Evolutionary conservation across 53 echinoderm and acorn worm genomes (phyloP), one percentile per base, ranked within the genome.

Genomic region (Echinarachnius parma): DNA sequence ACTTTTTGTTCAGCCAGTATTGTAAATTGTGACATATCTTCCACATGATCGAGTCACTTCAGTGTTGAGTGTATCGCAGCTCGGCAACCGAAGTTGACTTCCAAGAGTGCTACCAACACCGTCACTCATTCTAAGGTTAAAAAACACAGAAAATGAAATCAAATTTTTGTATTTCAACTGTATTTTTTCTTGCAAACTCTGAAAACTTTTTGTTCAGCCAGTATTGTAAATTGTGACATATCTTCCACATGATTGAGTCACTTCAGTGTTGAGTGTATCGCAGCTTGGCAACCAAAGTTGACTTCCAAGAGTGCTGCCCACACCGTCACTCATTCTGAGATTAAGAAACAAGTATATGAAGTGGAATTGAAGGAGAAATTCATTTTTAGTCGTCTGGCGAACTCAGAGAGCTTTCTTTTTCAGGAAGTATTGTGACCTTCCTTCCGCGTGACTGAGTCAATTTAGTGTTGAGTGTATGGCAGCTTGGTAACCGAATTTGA

Each of bases 1-100:
- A n/a, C n/a, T n/a, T n/a, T n/a, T n/a, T n/a, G n/a, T n/a, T 94
- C 94, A 36, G 94, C 94, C 22, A 94, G 77, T 19, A 94, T 66
- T 13, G n/a, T n/a, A n/a, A n/a, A n/a, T n/a, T n/a, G 84, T 81
- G 18, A 86, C 62, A 46, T 59, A 66, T 44, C 66, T 77, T 39
- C 65, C 48, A 13, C 27, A 48, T 14, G 64, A 26, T 53, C 15
- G 21, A 22, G 53, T 11, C 14, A 4, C 26, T 25, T 56, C 74
- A 9, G 37, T 36, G 16, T 56, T 72, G 57, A 72, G 34, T 16
- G 55, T 42, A 24, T 72, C 56, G 26, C 25, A 33, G 57, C 74
- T 72, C 0, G 56, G 56, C 19, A 72, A 35, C 61, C 69, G 42
- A 62, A 71, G 61, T 79, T 84, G 74, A 29, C 74, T 56, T n/a